phyloP scores from a whole-genome alignment of 2,888 invertebrate genomes.

The Campoletis raptor region DNA sequence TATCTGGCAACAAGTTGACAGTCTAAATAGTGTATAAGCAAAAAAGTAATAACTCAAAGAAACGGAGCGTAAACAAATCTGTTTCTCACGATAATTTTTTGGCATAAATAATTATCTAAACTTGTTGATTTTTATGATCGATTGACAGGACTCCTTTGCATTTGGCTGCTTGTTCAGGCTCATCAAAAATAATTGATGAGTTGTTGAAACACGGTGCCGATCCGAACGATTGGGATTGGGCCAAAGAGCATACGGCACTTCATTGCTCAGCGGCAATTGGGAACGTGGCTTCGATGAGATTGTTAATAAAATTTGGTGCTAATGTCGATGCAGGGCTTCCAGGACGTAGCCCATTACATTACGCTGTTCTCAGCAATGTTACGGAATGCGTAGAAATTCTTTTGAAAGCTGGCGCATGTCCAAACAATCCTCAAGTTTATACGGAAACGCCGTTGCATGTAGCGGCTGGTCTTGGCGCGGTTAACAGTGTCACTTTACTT shows the following conservation, averaged over 20 bases:
- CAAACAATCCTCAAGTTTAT: slow-evolving; percentile 94
- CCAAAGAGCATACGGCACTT: slow-evolving; percentile 90
- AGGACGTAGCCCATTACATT: slow-evolving; percentile 92
- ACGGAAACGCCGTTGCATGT: slow-evolving; percentile 95
- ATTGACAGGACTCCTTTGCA: slow-evolving; percentile 89
- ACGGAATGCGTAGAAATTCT: slow-evolving; percentile 91
- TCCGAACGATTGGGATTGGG: slow-evolving; percentile 90
- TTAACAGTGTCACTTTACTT: slow-evolving; percentile 90
- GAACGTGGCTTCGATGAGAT: slow-evolving; percentile 87
- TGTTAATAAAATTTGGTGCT: slow-evolving; percentile 90
- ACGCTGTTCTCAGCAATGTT: slow-evolving; percentile 92
- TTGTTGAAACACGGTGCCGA: slow-evolving; percentile 90
- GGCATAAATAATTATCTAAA: background rate
- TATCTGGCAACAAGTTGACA: background rate
- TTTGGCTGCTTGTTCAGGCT: slow-evolving; percentile 92
- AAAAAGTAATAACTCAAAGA: too few relatives aligned
- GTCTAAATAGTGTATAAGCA: too few relatives aligned
- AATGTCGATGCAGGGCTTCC: slow-evolving; percentile 90
- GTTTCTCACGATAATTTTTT: too few relatives aligned
- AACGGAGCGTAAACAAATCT: too few relatives aligned
- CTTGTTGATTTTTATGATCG: background rate
- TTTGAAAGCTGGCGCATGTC: slow-evolving; percentile 91
- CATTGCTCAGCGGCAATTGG: slow-evolving; percentile 92
- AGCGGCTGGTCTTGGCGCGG: slow-evolving; percentile 91
- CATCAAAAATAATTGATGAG: slow-evolving; percentile 89